These are phyloP conservation scores for Myotis yumanensis DNA, from an alignment of 2,113 vertebrate species.

Conservation along the genomic window DNA sequence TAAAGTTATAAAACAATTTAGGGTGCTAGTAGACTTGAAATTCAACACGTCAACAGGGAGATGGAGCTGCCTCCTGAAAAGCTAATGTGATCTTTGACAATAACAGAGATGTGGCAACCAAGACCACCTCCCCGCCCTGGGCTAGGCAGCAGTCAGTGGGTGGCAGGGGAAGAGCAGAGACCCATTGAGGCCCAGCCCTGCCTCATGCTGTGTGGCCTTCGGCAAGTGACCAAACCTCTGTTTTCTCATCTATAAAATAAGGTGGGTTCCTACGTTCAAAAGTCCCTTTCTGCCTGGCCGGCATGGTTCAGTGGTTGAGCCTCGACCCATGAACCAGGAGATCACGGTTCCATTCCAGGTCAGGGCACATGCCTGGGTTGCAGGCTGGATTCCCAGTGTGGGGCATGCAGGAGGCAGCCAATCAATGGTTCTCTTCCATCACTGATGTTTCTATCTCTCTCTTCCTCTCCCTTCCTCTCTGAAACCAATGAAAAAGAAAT, in stretches of 20 bases:
- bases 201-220: not conserved
- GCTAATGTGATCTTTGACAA: too few relatives aligned
- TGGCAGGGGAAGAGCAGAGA: not conserved
- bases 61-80: not conserved
- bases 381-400: too few relatives aligned
- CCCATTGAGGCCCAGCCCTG: not conserved
- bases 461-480: too few relatives aligned
- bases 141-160: not conserved
- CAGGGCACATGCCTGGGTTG: too few relatives aligned
- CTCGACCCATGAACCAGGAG: too few relatives aligned
- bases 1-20: not conserved
- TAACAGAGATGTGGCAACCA: not conserved
- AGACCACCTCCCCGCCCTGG: rapidly evolving
- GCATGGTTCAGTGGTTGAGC: too few relatives aligned
- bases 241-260: slow-evolving; percentile 9
- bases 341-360: too few relatives aligned
- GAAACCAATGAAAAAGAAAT: too few relatives aligned
- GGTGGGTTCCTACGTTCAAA: not conserved
- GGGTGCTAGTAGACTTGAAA: not conserved
- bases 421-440: too few relatives aligned
- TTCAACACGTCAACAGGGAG: not conserved
- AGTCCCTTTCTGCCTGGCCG: not conserved
- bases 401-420: too few relatives aligned
- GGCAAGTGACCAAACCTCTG: not conserved
- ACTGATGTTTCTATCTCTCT: too few relatives aligned